A percentile compares a stretch with the other conserved stretches of the same genome.
phyloP scores from a whole-genome alignment of 1,140 invertebrate genomes.

The Drosophila biarmipes region DNA sequence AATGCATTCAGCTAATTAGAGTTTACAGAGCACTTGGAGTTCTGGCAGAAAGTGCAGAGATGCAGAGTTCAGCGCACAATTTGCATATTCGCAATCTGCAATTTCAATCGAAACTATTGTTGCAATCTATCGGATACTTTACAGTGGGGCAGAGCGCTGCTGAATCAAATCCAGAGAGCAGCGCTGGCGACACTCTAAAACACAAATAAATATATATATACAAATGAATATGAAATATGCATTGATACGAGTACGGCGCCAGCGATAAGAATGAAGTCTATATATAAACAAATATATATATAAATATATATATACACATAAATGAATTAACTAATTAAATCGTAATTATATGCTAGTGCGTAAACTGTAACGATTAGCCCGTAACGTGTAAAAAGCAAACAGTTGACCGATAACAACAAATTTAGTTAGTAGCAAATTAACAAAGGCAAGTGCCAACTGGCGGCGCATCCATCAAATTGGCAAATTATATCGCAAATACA shows the following conservation, averaged over 20 bases:
- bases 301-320: constrained; percentile 42
- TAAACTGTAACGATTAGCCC: constrained; percentile 76
- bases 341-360: constrained; percentile 65
- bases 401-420: constrained; percentile 54
- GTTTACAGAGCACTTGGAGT: constrained; percentile 30
- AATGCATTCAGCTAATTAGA: constrained; percentile 62
- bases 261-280: constrained; percentile 48
- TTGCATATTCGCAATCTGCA: constrained; percentile 30
- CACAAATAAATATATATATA: constrained; percentile 55
- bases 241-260: constrained; percentile 34
- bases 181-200: constrained; percentile 66
- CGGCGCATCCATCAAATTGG: constrained; percentile 29
- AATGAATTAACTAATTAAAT: constrained; percentile 59
- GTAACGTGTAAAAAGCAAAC: constrained; percentile 77
- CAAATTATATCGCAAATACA: constrained; percentile 49
- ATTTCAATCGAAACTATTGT: constrained; percentile 53
- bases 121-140: constrained; percentile 68
- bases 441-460: constrained; percentile 29
- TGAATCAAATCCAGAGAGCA: constrained; percentile 44
- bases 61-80: constrained; percentile 33
- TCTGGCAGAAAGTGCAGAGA: constrained; percentile 12
- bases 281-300: constrained; percentile 13
- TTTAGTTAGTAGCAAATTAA: constrained; percentile 83
- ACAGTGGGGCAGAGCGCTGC: constrained; percentile 63
- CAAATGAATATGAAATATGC: constrained; percentile 56